A percentile compares a stretch with the other conserved stretches of the same genome.
These are phyloP conservation scores for Anas bernieri DNA, from an alignment of 2,797 vertebrate genomes.

Conservation along the genomic window DNA sequence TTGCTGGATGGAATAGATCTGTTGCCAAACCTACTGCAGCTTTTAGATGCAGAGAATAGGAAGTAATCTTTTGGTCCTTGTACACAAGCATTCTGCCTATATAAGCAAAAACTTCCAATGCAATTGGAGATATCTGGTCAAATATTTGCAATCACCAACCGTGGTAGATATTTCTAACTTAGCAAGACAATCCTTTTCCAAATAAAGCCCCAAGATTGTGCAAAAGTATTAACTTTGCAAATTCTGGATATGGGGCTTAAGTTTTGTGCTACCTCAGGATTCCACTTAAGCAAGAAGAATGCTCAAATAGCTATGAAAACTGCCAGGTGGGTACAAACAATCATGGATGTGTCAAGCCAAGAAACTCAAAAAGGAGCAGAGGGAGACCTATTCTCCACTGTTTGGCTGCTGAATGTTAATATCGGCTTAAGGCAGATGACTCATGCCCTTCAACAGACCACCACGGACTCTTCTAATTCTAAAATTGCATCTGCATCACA, in stretches of 20 bases:
- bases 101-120: background rate
- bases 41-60: background rate
- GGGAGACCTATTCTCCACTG: background rate
- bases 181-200: background rate
- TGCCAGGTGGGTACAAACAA: background rate
- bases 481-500: background rate
- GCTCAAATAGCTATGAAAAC: background rate
- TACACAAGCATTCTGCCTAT: background rate
- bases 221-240: background rate
- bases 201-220: background rate
- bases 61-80: background rate
- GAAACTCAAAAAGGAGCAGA: background rate
- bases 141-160: background rate
- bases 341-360: background rate
- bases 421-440: background rate
- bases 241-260: background rate
- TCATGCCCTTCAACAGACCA: background rate
- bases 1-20: background rate
- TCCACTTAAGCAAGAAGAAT: background rate
- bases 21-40: background rate
- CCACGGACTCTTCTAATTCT: background rate
- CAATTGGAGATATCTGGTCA: background rate
- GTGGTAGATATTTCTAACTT: background rate
- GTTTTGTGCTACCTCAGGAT: background rate
- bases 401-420: background rate